Base-by-base conservation (phyloP, 2,888 invertebrate species). In the Empis livida region DNA sequence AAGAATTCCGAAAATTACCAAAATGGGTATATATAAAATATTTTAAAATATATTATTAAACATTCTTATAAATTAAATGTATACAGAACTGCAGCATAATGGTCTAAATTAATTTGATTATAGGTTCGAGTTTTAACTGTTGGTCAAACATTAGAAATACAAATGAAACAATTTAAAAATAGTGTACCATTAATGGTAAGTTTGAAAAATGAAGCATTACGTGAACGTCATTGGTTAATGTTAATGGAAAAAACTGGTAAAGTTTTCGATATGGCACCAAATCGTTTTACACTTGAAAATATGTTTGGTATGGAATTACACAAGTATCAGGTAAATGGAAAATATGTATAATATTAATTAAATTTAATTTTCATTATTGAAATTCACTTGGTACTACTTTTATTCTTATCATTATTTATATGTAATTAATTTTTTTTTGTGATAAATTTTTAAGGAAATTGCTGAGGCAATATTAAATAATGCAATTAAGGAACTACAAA, bases 301-400 rank as follows among this genome's bases (percentile, higher is more conserved):
- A 86, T 94, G 81, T 94, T 94, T 62, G 78, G 84, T 2, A 93
- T 94, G 93, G 85, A 94, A 59, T 69, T 93, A 50, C 87, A 90
- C 58, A 79, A 82, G 54, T 89, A 87, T 61, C 83, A 84, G 67
- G 88, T 60, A 51, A 41, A 48, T 47, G 13, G 37, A 38, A 38
- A 14, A 38, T 14, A 38, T 32, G 13, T n/a, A 32, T n/a, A 13
- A 32, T 13, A 32, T n/a, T 11, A 32, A 37, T 37, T 6, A 14
- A 37, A 20, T 20, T 20, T 20, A 27, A 8, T 27, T 27, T 27
- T 27, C 23, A 27, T 27, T 27, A 27, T 27, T 27, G 23, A 27
- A 27, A 20, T 37, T 37, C 37, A 37, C 15, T 37, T 37, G n/a
- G n/a, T n/a, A n/a, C n/a, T n/a, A n/a, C n/a, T n/a, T n/a, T n/a